phyloP scores from a whole-genome alignment of 2,797 vertebrate genomes.

The Eleutherodactylus coqui region DNA sequence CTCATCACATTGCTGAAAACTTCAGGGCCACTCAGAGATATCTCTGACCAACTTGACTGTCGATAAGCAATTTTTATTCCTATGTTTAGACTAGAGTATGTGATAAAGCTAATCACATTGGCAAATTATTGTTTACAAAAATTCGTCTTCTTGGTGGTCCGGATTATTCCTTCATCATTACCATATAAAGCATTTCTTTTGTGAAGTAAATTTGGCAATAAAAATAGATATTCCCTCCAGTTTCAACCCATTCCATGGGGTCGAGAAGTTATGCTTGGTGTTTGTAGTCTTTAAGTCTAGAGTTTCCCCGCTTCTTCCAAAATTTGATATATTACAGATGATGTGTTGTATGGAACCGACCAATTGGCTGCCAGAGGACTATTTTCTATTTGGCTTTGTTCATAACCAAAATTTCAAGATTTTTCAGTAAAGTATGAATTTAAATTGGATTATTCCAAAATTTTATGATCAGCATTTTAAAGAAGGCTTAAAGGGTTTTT shows the following conservation, averaged over 20 bases:
- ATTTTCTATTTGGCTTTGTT: background rate
- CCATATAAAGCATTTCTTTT: background rate
- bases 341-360: conserved; percentile 25
- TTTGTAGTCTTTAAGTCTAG: conserved; percentile 21
- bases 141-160: conserved; percentile 29
- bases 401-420: background rate
- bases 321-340: conserved; percentile 52
- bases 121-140: background rate
- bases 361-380: conserved; percentile 28
- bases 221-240: conserved; percentile 35
- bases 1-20: background rate
- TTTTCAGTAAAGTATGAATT: conserved; percentile 28
- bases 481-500: background rate
- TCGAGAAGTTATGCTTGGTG: conserved; percentile 14
- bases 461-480: conserved; percentile 5
- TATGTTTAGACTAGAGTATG: background rate
- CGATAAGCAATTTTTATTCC: background rate
- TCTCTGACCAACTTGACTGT: background rate
- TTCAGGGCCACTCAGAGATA: background rate
- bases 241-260: background rate
- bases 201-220: conserved; percentile 3
- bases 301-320: conserved; percentile 51
- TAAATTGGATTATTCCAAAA: conserved; percentile 27
- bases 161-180: conserved; percentile 24
- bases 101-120: background rate